Percentiles rank a stretch among this genome's conserved stretches.
These are phyloP conservation scores for Falco punctatus DNA, from an alignment of 2,113 vertebrate species.

Conservation along the genomic window DNA sequence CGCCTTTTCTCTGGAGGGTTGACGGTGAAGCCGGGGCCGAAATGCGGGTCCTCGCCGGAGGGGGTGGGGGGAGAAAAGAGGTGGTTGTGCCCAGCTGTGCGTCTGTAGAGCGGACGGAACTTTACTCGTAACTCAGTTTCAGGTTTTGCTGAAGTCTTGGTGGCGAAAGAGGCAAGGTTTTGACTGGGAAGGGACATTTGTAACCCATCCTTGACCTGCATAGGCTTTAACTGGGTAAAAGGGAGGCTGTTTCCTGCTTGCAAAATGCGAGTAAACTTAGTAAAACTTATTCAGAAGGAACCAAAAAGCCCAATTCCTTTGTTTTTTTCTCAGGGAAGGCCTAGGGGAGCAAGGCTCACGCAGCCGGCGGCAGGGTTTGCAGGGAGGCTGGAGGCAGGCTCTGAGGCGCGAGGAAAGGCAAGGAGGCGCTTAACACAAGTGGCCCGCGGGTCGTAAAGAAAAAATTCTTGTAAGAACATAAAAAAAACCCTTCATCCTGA, in stretches of 20 bases:
- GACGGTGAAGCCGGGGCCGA: rapidly evolving
- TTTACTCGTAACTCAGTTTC: rapidly evolving
- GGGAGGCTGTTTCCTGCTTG: background rate
- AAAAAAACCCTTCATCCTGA: background rate
- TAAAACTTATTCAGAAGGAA: background rate
- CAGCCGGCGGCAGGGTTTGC: rapidly evolving
- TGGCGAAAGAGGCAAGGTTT: background rate
- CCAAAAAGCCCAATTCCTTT: no score
- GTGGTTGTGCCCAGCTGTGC: rapidly evolving
- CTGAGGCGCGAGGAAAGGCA: background rate
- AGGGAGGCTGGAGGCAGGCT: background rate
- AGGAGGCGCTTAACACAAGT: no score
- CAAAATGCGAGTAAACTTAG: background rate
- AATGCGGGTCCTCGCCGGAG: background rate
- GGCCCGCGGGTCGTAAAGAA: background rate
- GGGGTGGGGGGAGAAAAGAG: no score
- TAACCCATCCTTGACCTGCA: rapidly evolving
- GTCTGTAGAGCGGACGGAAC: background rate
- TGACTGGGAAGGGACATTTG: background rate
- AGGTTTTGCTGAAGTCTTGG: background rate
- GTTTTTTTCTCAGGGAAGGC: background rate
- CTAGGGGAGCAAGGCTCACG: background rate
- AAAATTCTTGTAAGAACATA: background rate
- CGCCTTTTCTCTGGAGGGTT: rapidly evolving
- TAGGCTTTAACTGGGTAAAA: background rate